A percentile compares a stretch with the other conserved stretches of the same genome.
These are phyloP conservation scores for Gadopsis bispinosus DNA, from an alignment of 2,797 vertebrate species.

Conservation along the genomic window DNA sequence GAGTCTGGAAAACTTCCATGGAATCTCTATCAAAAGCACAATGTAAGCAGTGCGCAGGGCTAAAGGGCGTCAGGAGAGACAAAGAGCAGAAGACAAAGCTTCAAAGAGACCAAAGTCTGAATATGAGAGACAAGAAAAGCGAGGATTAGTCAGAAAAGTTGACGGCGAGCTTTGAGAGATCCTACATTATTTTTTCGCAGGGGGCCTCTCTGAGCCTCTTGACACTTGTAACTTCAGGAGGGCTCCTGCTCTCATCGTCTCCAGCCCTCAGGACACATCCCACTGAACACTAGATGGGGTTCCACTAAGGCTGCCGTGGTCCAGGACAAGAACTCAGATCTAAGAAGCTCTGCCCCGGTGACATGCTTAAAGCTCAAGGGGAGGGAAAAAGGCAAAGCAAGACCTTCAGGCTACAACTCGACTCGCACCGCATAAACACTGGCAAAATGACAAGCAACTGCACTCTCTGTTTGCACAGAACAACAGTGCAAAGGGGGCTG, in stretches of 20 bases:
- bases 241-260: conserved; percentile 77
- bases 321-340: conserved; percentile 85
- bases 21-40: conserved; percentile 60
- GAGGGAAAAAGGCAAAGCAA: conserved; percentile 77
- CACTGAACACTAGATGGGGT: conserved; percentile 97
- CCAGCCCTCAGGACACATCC: conserved; percentile 80
- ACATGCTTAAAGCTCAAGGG: conserved; percentile 87
- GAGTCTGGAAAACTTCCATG: conserved; percentile 72
- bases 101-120: conserved; percentile 62
- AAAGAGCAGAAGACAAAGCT: conserved; percentile 72
- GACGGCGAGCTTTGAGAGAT: conserved; percentile 74
- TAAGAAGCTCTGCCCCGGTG: conserved; percentile 90
- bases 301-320: conserved; percentile 90
- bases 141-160: conserved; percentile 72
- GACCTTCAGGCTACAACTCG: conserved; percentile 93
- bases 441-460: conserved; percentile 93
- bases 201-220: conserved; percentile 81
- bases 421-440: conserved; percentile 94
- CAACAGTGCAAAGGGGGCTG: conserved; percentile 87
- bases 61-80: conserved; percentile 66
- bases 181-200: conserved; percentile 85
- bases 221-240: conserved; percentile 85
- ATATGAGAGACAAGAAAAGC: conserved; percentile 65
- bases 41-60: conserved; percentile 55
- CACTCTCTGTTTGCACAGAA: conserved; percentile 90